phyloP scores from a whole-genome alignment of 1,140 invertebrate genomes.

The Drosophila watanabei region DNA sequence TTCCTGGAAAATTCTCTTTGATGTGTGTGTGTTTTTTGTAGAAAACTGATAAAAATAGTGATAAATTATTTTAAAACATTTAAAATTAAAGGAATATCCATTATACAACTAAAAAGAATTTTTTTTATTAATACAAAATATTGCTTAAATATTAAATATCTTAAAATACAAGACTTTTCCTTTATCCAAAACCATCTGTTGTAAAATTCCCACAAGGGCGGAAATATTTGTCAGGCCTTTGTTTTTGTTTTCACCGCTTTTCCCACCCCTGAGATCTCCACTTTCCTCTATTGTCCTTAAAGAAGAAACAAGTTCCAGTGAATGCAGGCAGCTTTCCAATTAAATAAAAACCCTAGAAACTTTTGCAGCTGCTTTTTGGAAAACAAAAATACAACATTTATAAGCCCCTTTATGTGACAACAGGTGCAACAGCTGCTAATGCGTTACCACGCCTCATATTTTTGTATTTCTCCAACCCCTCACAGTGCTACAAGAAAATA shows the following conservation, averaged over 20 bases:
- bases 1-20: neutral
- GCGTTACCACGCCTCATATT: conserved; percentile 12
- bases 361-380: conserved; percentile 37
- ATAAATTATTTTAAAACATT: too few species aligned
- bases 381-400: conserved; percentile 1
- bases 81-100: too few species aligned
- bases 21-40: neutral
- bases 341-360: neutral
- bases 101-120: too few species aligned
- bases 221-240: conserved; percentile 23
- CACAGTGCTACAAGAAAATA: too few species aligned
- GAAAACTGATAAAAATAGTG: too few species aligned
- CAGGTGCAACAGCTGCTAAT: conserved; percentile 66
- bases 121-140: too few species aligned
- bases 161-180: neutral
- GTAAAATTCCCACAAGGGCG: conserved; percentile 8
- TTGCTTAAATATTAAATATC: neutral
- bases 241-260: conserved; percentile 29
- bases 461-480: too few species aligned
- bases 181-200: conserved; percentile 7
- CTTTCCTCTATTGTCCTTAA: conserved; percentile 35
- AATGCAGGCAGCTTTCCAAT: conserved; percentile 15
- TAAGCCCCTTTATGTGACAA: conserved; percentile 34
- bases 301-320: conserved; percentile 38
- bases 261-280: conserved; percentile 38